Evolutionary conservation across 1,140 invertebrate species (phyloP).

Genomic region (Drosophila sp.): DNA sequence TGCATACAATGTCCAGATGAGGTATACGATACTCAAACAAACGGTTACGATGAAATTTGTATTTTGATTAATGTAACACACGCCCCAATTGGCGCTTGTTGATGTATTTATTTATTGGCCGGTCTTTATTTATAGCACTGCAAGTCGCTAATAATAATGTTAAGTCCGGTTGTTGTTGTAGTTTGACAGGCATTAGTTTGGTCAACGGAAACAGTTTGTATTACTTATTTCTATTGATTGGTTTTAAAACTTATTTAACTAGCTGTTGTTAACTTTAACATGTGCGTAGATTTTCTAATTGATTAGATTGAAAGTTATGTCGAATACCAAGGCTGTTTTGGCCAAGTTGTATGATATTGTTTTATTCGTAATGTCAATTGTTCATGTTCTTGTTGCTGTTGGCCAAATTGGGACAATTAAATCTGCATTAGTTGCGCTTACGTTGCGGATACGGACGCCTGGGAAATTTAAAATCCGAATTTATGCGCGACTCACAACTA

Average conservation of each 20-base stretch:
- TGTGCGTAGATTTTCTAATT: neutral
- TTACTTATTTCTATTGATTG: neutral
- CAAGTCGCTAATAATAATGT: slow-evolving; percentile 47
- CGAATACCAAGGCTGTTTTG: slow-evolving; percentile 9
- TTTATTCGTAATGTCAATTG: slow-evolving; percentile 12
- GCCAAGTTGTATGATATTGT: neutral
- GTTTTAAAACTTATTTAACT: neutral
- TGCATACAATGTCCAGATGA: slow-evolving; percentile 27
- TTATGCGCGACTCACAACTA: slow-evolving; percentile 52
- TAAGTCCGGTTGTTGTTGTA: slow-evolving; percentile 25
- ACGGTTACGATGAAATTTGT: slow-evolving; percentile 48
- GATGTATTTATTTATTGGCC: slow-evolving; percentile 68
- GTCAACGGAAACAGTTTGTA: slow-evolving; percentile 20
- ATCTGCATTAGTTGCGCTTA: slow-evolving; percentile 50
- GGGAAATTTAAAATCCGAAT: slow-evolving; percentile 27
- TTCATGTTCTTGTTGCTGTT: slow-evolving; percentile 11
- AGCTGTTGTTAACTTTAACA: neutral
- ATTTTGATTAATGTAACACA: slow-evolving; percentile 66
- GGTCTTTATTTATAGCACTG: slow-evolving; percentile 55
- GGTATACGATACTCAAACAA: slow-evolving; percentile 5
- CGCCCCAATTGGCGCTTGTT: slow-evolving; percentile 58
- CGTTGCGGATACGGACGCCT: slow-evolving; percentile 34
- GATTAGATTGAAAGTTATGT: slow-evolving; percentile 1
- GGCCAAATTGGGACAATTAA: slow-evolving; percentile 57
- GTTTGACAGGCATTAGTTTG: slow-evolving; percentile 27